phyloP scores from a whole-genome alignment of 2,797 vertebrate species.

The Ataeniobius toweri region DNA sequence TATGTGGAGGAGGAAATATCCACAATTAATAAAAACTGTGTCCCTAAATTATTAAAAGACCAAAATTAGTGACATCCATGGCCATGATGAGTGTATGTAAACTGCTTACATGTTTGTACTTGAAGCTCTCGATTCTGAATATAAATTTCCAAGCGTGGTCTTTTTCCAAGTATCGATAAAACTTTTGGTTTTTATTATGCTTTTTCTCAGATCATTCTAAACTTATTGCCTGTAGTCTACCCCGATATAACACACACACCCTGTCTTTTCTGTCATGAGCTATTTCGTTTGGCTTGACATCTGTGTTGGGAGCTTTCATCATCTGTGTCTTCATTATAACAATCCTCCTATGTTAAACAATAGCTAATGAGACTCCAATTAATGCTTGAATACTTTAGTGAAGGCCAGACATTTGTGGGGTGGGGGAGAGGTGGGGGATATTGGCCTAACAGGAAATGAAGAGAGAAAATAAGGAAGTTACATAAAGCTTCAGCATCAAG shows the following conservation, averaged over 20 bases:
- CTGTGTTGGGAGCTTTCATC: conserved; percentile 53
- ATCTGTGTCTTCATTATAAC: conserved; percentile 70
- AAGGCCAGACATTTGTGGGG: conserved; percentile 47
- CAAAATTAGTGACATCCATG: too few relatives aligned
- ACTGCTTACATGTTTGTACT: too few relatives aligned
- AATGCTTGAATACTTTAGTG: conserved; percentile 67
- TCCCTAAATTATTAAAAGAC: too few relatives aligned
- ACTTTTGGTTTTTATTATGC: background rate
- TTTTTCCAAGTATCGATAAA: too few relatives aligned
- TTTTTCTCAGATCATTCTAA: background rate
- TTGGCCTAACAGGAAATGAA: conserved; percentile 25
- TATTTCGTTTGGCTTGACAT: conserved; percentile 36
- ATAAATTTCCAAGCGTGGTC: too few relatives aligned
- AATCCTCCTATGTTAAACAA: conserved; percentile 60
- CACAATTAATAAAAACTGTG: too few relatives aligned
- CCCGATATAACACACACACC: conserved; percentile 13
- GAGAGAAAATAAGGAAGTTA: conserved; percentile 24
- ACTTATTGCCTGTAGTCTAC: background rate
- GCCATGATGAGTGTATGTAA: too few relatives aligned
- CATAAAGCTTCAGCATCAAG: conserved; percentile 29
- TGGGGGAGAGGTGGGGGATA: conserved; percentile 19
- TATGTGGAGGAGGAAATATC: too few relatives aligned
- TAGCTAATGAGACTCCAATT: conserved; percentile 72
- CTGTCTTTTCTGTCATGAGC: conserved; percentile 21
- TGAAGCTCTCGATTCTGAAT: too few relatives aligned